Evolutionary conservation across 2,797 vertebrate genomes (phyloP).

Genomic region (Lindbergichthys nudifrons): DNA sequence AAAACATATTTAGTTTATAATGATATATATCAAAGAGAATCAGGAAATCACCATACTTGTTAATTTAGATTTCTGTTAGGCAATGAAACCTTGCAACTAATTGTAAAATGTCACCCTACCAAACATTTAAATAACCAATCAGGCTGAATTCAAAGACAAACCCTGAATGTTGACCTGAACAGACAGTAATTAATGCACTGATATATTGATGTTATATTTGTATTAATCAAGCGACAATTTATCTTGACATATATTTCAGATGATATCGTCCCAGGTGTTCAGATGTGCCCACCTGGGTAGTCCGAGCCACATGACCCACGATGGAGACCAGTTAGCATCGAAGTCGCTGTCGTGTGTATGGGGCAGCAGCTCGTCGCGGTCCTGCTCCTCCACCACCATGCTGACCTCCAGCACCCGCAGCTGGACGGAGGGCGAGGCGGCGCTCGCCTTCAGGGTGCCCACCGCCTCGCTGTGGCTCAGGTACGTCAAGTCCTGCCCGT

Average conservation of each 20-base stretch:
- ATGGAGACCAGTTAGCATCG: conserved; percentile 97
- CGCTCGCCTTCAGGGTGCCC: conserved; percentile 96
- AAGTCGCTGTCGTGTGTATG: conserved; percentile 94
- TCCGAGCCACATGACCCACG: conserved; percentile 98
- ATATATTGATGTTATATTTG: too few species aligned
- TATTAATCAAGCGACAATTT: too few species aligned
- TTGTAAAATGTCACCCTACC: neutral
- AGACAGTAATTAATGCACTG: too few species aligned
- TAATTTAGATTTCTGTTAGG: too few species aligned
- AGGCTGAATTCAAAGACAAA: too few species aligned
- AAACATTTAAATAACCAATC: neutral
- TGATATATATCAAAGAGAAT: too few species aligned
- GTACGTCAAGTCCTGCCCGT: conserved; percentile 94
- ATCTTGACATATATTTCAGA: too few species aligned
- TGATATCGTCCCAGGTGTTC: too few species aligned
- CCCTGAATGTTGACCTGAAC: too few species aligned
- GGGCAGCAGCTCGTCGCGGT: conserved; percentile 87
- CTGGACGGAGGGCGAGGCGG: conserved; percentile 90
- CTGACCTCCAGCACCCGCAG: conserved; percentile 94
- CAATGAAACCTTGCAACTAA: too few species aligned
- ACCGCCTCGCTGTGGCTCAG: conserved; percentile 97
- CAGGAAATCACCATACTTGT: too few species aligned
- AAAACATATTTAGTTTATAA: too few species aligned
- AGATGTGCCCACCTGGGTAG: conserved; percentile 90
- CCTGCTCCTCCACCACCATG: conserved; percentile 89